phyloP scores from a whole-genome alignment of 2,888 invertebrate genomes.

The Philereme vetulata region DNA sequence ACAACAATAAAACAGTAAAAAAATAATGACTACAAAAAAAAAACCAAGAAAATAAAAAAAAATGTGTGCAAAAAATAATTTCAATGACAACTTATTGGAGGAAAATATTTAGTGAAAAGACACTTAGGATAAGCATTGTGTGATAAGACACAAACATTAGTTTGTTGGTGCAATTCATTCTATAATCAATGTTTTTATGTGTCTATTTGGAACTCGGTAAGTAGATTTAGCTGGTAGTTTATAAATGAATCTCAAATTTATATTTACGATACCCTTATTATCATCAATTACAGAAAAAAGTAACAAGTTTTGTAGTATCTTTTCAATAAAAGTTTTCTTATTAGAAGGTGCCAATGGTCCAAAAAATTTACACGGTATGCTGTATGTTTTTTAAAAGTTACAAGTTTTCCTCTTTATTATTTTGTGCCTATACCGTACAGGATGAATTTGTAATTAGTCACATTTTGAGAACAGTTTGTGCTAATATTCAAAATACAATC shows the following conservation, averaged over 20 bases:
- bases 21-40: constrained; percentile 6
- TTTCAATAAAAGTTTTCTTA: too few species aligned
- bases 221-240: constrained; percentile 21
- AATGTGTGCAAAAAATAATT: constrained; percentile 1
- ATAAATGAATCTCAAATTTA: constrained; percentile 19
- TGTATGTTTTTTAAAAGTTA: too few species aligned
- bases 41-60: constrained; percentile 4
- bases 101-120: constrained; percentile 17
- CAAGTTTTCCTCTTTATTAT: too few species aligned
- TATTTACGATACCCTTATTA: too few species aligned
- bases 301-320: too few species aligned
- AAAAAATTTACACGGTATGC: too few species aligned
- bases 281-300: too few species aligned
- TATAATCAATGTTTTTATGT: constrained; percentile 24
- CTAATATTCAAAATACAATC: too few species aligned
- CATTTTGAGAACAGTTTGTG: too few species aligned
- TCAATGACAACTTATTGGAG: not conserved
- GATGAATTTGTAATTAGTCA: too few species aligned
- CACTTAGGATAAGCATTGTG: constrained; percentile 31
- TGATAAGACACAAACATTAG: constrained; percentile 26
- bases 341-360: too few species aligned
- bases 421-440: too few species aligned
- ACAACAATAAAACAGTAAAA: constrained; percentile 2
- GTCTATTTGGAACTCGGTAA: constrained; percentile 24
- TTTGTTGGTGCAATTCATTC: constrained; percentile 26